phyloP scores from a whole-genome alignment of 2,888 invertebrate genomes.

The Tetragonula carbonaria region DNA sequence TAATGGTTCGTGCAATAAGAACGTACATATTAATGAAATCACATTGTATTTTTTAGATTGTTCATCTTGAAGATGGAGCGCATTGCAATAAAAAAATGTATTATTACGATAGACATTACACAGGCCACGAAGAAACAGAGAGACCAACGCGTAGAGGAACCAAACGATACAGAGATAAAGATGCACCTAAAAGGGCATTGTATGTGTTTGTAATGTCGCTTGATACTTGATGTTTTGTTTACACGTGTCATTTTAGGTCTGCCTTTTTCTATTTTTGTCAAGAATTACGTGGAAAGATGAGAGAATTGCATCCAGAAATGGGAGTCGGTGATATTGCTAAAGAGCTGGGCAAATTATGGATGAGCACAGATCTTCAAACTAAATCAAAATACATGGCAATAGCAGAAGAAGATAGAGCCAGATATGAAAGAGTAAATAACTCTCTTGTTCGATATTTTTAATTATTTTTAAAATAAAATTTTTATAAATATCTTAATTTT shows the following conservation, averaged over 20 bases:
- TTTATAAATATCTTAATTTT: background rate
- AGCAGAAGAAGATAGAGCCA: constrained; percentile 97
- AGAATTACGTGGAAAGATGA: constrained; percentile 97
- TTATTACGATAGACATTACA: constrained; percentile 71
- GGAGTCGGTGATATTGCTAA: constrained; percentile 99
- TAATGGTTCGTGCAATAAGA: background rate
- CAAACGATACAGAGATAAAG: constrained; percentile 71
- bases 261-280: constrained; percentile 99
- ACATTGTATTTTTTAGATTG: constrained; percentile 57
- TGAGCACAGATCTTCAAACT: constrained; percentile 92
- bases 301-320: constrained; percentile 95
- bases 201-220: constrained; percentile 40
- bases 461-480: background rate
- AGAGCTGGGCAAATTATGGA: constrained; percentile 97
- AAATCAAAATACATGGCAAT: constrained; percentile 96
- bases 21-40: constrained; percentile 7
- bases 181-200: constrained; percentile 71
- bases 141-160: constrained; percentile 72
- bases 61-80: constrained; percentile 71
- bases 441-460: background rate
- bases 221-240: constrained; percentile 1
- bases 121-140: constrained; percentile 68
- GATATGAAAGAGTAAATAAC: constrained; percentile 95
- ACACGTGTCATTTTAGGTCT: constrained; percentile 87
- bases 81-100: constrained; percentile 73